phyloP scores from a whole-genome alignment of 2,888 invertebrate species.

The Criorhina ranunculi region DNA sequence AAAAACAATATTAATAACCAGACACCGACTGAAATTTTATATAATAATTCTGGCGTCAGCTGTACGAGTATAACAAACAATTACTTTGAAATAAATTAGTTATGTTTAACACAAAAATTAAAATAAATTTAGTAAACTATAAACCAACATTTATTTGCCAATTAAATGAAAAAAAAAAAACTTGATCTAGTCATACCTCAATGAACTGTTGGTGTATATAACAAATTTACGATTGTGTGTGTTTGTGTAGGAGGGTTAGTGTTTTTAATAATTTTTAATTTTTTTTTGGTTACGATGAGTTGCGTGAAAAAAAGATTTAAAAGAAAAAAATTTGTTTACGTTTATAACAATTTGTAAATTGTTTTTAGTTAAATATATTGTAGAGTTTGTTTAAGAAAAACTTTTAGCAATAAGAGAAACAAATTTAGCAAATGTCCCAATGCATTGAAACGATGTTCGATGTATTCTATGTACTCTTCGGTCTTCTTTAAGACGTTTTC shows the following conservation, averaged over 20 bases:
- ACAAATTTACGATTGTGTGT: conserved; percentile 26
- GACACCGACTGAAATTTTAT: conserved; percentile 23
- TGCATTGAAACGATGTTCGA: too few relatives aligned
- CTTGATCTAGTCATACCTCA: conserved; percentile 52
- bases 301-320: conserved; percentile 37
- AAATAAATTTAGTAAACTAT: conserved; percentile 2
- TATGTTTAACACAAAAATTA: neutral
- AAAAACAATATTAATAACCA: conserved; percentile 23
- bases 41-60: conserved; percentile 14
- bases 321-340: conserved; percentile 30
- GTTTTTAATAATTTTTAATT: conserved; percentile 19
- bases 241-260: conserved; percentile 17
- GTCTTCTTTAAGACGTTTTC: too few relatives aligned
- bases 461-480: too few relatives aligned
- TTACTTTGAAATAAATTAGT: conserved; percentile 1
- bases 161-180: neutral
- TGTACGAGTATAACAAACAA: conserved; percentile 7
- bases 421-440: conserved; percentile 13
- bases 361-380: neutral
- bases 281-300: conserved; percentile 20
- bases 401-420: neutral
- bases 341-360: conserved; percentile 37
- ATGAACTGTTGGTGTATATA: conserved; percentile 41
- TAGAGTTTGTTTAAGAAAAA: conserved; percentile 10
- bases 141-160: conserved; percentile 8